These are phyloP conservation scores for Epinotia nisella DNA, from an alignment of 2,888 invertebrate species.

Conservation along the genomic window DNA sequence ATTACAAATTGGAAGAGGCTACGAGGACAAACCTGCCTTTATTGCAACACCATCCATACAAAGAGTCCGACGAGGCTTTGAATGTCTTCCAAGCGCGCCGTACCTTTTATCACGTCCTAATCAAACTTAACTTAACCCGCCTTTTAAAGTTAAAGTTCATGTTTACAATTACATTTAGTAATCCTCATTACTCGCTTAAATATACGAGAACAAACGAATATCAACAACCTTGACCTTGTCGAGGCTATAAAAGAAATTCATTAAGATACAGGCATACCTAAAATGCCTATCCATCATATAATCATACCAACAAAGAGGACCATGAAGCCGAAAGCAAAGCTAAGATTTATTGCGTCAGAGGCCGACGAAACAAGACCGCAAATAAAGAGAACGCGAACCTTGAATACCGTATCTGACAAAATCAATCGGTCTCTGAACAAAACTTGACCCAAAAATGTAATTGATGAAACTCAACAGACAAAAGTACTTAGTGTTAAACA, in stretches of 20 bases:
- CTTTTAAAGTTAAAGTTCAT: conserved; percentile 39
- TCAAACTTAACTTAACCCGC: conserved; percentile 39
- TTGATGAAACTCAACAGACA: conserved; percentile 67
- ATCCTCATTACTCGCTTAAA: conserved; percentile 37
- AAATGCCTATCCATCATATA: conserved; percentile 77
- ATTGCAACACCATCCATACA: conserved; percentile 32
- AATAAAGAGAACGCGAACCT: conserved; percentile 84
- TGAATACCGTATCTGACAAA: conserved; percentile 83
- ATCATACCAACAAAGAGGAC: conserved; percentile 80
- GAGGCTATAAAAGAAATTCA: conserved; percentile 66
- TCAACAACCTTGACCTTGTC: conserved; percentile 55
- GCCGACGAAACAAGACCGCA: conserved; percentile 82
- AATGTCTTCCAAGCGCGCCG: background rate
- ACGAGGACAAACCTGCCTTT: background rate
- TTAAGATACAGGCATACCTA: conserved; percentile 66
- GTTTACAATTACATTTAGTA: conserved; percentile 40
- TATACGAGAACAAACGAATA: conserved; percentile 30
- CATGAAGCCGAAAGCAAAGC: conserved; percentile 76
- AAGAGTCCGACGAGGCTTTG: conserved; percentile 16
- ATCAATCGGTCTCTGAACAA: conserved; percentile 81
- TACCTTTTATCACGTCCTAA: conserved; percentile 37
- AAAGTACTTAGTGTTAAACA: conserved; percentile 47
- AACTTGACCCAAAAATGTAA: conserved; percentile 81
- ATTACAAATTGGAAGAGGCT: background rate
- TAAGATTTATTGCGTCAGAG: conserved; percentile 82